Base-by-base conservation (phyloP, 2,888 invertebrate species). In the Copidosoma aretas region DNA sequence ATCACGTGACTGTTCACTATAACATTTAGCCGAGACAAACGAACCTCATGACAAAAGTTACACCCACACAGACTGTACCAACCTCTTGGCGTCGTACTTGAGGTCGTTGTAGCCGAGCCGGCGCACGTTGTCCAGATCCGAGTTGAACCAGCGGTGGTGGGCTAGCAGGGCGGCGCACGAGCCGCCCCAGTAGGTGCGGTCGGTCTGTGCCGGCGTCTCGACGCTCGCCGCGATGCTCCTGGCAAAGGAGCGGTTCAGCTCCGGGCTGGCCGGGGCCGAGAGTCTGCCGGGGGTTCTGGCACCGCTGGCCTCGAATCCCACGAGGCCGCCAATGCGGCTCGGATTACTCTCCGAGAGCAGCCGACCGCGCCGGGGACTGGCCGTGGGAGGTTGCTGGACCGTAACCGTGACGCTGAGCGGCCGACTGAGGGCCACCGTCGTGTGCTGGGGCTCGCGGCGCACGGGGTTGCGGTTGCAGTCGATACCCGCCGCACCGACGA, bases 381-480 rank as follows among this genome's bases (percentile, higher is more conserved):
- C 72, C 86, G 86, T 87, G 10, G 88, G 86, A 70, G 86, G 76
- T 52, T 87, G 86, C 65, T 88, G 88, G 10, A 89, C 87, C 71
- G 89, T 89, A 81, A 89, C 88, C 17, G 89, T 89, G 10, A 89
- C 88, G 81, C 86, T 88, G 67, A 89, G 86, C 64, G 89, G 87
- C 65, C 89, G 85, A 73, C 87, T 88, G 59, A 89, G 84, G 53
- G 88, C 86, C 25, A 89, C 84, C 0, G 88, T 89, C 12, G 89
- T 88, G 81, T 89, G 89, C 76, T 89, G 89, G 22, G 89, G 88
- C 70, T 88, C 88, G 77, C 88, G 87, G 21, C 73, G 69, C 73
- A 85, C 86, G 46, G 86, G 86, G 77, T 89, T 89, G 68, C 88
- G 87, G 84, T 88, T 88, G 57, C 84, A 86, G 75, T 88, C 88